phyloP scores from a whole-genome alignment of 2,113 vertebrate genomes.

The Pandion haliaetus region DNA sequence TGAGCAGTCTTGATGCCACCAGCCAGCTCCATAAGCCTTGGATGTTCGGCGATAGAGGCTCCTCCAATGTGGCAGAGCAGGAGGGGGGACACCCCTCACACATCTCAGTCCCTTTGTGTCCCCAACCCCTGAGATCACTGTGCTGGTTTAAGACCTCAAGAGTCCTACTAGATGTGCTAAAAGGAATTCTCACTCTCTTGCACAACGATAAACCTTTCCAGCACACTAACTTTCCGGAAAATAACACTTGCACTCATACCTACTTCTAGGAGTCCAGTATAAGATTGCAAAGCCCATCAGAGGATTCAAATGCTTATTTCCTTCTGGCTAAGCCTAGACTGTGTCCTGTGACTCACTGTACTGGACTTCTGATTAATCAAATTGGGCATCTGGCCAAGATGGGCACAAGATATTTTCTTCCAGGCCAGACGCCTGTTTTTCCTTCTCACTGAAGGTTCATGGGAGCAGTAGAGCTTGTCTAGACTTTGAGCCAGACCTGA shows the following conservation, averaged over 20 bases:
- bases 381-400: not conserved
- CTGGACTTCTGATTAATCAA: not conserved
- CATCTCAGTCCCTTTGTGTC: not conserved
- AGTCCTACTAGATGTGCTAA: not conserved
- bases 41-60: accelerated
- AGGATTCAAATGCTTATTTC: not conserved
- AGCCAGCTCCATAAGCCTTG: not conserved
- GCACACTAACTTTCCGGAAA: not conserved
- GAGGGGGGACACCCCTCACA: not conserved
- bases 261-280: not conserved
- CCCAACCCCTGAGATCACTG: not conserved
- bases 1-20: not conserved
- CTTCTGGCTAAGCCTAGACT: not conserved
- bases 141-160: not conserved
- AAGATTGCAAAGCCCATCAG: not conserved
- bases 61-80: not conserved
- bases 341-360: not conserved
- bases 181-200: not conserved
- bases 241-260: not conserved
- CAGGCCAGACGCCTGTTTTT: not conserved
- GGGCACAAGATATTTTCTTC: not conserved
- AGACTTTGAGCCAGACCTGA: not conserved
- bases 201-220: not conserved
- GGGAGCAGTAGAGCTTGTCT: not conserved
- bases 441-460: not conserved